Base-by-base conservation (phyloP, 2,888 invertebrate species). In the Drosophila ezoana region DNA sequence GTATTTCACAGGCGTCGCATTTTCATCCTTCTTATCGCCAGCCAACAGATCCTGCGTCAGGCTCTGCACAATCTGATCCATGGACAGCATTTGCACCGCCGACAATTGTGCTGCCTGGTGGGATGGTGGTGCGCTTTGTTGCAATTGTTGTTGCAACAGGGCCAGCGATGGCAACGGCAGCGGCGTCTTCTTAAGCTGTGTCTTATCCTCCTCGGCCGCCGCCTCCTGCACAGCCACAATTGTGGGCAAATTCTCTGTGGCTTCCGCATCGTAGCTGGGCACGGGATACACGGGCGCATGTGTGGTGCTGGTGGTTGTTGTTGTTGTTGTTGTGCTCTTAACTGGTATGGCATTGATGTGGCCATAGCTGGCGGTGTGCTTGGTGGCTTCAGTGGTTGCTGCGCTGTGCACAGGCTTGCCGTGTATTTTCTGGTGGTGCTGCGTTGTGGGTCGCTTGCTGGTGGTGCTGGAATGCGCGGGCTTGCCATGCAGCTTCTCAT, bases 41-140 rank as follows among this genome's bases (percentile, higher is more conserved):
- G 66, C 48, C 20, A 73, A 45, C 51, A 72, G 54, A 51, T 84
- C 87, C 40, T 90, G 85, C 3, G 91, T 90, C 0, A 92, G 78
- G 5, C 89, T 89, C 52, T 90, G 90, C 40, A 92, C 81, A 28
- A 91, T 91, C 80, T 91, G 91, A 71, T 92, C 91, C 77, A 91
- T 90, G 0, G 92, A 91, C 2, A 89, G 68, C 54, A 91, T 87
- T 6, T 85, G 73, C 59, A 90, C 91, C 3, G 89, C 87, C 2
- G 90, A 78, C 5, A 86, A 58, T 23, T 75, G 71, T 23, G 79
- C 70, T 20, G 72, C 65, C 0, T 78, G 58, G 78, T 76, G 56
- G n/a, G 78, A 64, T 1, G 80, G 62, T 10, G 81, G 60, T 10
- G 72, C 65, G n/a, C 68, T 53, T 0, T 57, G 70, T 8, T 76